Conservation (phyloP, 2,113 vertebrate species). For the Sminthopsis crassicaudata region DNA sequence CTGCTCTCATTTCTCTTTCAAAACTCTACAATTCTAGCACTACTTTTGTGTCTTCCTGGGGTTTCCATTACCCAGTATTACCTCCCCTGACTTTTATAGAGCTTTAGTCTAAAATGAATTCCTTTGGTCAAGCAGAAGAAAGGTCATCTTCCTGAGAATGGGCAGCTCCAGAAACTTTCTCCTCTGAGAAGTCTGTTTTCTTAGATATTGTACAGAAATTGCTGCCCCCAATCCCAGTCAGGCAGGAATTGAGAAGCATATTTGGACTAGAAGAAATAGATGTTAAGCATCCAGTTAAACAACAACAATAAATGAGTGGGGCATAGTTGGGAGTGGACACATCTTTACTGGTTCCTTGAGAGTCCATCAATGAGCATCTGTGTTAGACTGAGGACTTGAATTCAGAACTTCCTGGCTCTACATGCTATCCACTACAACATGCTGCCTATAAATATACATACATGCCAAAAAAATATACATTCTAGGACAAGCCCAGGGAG, state of each 20-base stretch:
- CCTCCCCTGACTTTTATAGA: neutral
- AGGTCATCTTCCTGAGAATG: neutral
- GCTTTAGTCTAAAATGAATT: neutral
- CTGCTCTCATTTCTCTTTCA: neutral
- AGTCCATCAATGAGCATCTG: neutral
- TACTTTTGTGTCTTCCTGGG: neutral
- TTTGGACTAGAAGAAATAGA: neutral
- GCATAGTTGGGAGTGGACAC: neutral
- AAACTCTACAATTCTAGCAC: neutral
- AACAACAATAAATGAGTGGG: neutral
- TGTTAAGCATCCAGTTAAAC: neutral
- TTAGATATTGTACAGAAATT: neutral
- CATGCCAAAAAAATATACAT: neutral
- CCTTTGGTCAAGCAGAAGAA: neutral
- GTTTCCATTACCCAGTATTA: neutral
- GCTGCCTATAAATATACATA: neutral
- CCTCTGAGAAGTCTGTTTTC: neutral
- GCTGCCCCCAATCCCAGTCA: neutral
- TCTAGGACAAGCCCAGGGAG: neutral
- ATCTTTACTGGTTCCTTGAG: neutral
- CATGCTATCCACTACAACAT: neutral
- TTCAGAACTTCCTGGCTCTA: neutral
- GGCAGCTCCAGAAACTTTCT: neutral
- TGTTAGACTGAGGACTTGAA: neutral
- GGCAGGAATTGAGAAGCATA: neutral